These are phyloP conservation scores for Motacilla alba DNA, from an alignment of 2,113 vertebrate genomes.

Conservation along the genomic window DNA sequence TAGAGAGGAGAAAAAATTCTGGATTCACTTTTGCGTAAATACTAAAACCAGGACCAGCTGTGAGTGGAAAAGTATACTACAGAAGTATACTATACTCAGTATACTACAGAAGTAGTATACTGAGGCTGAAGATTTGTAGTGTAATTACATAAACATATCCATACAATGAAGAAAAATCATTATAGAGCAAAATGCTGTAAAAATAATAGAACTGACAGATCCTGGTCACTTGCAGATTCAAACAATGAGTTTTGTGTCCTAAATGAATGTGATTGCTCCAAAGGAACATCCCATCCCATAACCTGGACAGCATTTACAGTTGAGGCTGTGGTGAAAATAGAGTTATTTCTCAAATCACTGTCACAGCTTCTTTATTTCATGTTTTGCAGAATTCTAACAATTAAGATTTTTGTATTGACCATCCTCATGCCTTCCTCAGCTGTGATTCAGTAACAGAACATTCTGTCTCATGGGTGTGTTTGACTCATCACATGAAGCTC, in stretches of 20 bases:
- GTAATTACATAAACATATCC: background rate
- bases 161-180: background rate
- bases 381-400: background rate
- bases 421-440: conserved; percentile 45
- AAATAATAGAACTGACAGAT: background rate
- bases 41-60: background rate
- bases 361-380: background rate
- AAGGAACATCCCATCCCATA: background rate
- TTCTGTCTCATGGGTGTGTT: background rate
- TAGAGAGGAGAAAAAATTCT: background rate
- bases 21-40: background rate
- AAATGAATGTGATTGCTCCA: background rate
- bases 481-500: conserved; percentile 21
- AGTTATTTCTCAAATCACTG: conserved; percentile 5
- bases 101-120: background rate
- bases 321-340: conserved; percentile 9
- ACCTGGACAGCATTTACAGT: background rate
- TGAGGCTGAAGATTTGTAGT: background rate
- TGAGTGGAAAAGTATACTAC: background rate
- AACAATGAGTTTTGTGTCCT: background rate
- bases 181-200: background rate
- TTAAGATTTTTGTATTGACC: conserved; percentile 49
- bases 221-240: background rate
- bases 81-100: too few relatives aligned
- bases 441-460: conserved; percentile 40